A percentile compares a stretch with the other conserved stretches of the same genome.
Evolutionary conservation across 2,888 invertebrate genomes (phyloP).

Genomic region (Nomada lathburiana): DNA sequence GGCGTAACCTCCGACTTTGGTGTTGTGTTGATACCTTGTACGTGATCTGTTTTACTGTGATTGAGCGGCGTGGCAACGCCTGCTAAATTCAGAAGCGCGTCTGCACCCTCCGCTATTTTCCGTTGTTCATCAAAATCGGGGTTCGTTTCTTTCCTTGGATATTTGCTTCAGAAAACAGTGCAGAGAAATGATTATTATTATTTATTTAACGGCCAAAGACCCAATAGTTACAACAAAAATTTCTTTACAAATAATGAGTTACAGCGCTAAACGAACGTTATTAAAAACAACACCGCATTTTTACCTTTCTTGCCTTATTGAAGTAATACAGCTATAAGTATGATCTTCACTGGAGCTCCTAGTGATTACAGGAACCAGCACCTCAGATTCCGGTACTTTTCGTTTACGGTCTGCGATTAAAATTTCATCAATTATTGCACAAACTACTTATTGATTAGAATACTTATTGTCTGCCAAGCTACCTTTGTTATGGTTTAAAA

Average conservation of each 20-base stretch:
- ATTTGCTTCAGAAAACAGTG: conserved; percentile 68
- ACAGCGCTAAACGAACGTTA: not conserved
- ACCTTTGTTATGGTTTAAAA: conserved; percentile 85
- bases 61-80: conserved; percentile 85
- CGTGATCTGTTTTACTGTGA: conserved; percentile 71
- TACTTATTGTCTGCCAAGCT: conserved; percentile 7
- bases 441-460: not conserved
- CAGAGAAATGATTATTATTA: no score
- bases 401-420: conserved; percentile 79
- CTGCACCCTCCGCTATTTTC: conserved; percentile 91
- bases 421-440: not conserved
- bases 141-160: conserved; percentile 73
- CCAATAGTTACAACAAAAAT: no score
- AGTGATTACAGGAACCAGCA: conserved; percentile 89
- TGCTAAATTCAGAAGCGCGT: conserved; percentile 91
- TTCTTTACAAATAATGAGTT: no score
- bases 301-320: conserved; percentile 81
- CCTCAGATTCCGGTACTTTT: conserved; percentile 78
- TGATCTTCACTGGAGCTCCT: conserved; percentile 97
- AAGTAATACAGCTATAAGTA: conserved; percentile 90
- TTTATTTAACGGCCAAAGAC: no score
- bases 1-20: conserved; percentile 71
- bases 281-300: not conserved
- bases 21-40: conserved; percentile 56
- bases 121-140: conserved; percentile 89